These are phyloP conservation scores for Onychomys leucogaster DNA, from an alignment of 2,797 vertebrate species.

Conservation along the genomic window DNA sequence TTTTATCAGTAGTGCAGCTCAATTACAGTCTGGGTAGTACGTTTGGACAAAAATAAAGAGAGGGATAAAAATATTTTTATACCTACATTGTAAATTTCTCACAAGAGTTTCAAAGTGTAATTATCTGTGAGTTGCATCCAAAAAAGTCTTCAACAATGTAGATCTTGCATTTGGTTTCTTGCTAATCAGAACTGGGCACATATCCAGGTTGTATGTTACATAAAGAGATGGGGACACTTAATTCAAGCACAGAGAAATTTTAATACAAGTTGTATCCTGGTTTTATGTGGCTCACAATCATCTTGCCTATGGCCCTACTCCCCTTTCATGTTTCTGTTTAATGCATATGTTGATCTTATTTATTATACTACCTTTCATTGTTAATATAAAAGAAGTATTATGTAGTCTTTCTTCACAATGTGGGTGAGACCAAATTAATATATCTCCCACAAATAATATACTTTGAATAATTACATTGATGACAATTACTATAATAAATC, in stretches of 20 bases:
- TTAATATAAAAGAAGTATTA: background rate
- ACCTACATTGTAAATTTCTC: constrained; percentile 52
- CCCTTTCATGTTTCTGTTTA: background rate
- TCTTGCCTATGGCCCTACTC: fast-evolving
- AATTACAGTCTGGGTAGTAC: constrained; percentile 24
- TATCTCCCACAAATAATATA: background rate
- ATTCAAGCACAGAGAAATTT: constrained; percentile 1
- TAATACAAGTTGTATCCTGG: too few species aligned
- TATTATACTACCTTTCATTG: background rate
- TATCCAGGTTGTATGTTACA: background rate
- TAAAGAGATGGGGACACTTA: background rate
- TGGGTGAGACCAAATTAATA: background rate
- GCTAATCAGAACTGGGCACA: constrained; percentile 10
- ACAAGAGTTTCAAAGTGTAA: constrained; percentile 54
- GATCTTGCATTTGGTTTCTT: constrained; percentile 7
- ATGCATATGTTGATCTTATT: background rate
- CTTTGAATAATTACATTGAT: background rate
- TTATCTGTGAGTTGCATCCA: constrained; percentile 46
- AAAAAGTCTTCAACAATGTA: background rate
- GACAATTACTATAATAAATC: background rate
- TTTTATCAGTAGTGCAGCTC: constrained; percentile 53
- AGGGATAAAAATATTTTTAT: constrained; percentile 72
- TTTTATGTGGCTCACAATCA: background rate
- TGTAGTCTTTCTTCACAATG: background rate
- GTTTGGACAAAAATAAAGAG: constrained; percentile 54